Evolutionary conservation across 2,888 invertebrate genomes (phyloP).

Genomic region (Lasioglossum villosulum): DNA sequence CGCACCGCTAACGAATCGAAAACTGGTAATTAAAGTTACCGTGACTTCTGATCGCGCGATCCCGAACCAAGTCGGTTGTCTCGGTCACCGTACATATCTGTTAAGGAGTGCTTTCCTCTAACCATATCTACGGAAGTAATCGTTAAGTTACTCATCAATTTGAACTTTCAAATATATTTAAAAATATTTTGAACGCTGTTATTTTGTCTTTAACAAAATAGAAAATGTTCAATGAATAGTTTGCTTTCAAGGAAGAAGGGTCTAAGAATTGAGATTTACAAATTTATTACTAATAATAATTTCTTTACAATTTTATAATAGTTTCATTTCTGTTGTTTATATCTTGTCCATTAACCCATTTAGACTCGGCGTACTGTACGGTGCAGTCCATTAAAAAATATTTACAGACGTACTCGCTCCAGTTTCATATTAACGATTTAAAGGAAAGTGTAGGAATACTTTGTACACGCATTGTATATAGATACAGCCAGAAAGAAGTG

Average conservation of each 20-base stretch:
- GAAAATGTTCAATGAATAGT: too few relatives aligned
- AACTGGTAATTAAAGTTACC: constrained; percentile 75
- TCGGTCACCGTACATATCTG: constrained; percentile 46
- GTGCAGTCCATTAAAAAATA: neutral
- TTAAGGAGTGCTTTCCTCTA: constrained; percentile 12
- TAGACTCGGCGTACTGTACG: neutral
- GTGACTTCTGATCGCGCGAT: constrained; percentile 69
- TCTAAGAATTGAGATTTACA: too few relatives aligned
- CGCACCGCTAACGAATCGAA: constrained; percentile 75
- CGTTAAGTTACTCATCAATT: too few relatives aligned
- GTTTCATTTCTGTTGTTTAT: neutral
- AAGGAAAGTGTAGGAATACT: neutral
- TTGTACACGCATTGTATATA: neutral
- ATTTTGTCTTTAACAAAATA: too few relatives aligned
- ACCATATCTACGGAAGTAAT: neutral
- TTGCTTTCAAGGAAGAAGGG: too few relatives aligned
- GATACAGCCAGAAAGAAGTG: neutral
- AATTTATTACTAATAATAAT: too few relatives aligned
- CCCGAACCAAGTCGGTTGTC: constrained; percentile 20
- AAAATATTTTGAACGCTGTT: too few relatives aligned
- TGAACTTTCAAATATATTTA: too few relatives aligned
- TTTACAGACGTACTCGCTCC: neutral
- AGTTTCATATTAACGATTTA: neutral
- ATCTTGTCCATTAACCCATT: neutral
- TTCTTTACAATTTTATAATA: too few relatives aligned